Percentiles rank a stretch among this genome's conserved stretches.
Conservation (phyloP, 2,113 vertebrate species). For the Bubo blakistoni region DNA sequence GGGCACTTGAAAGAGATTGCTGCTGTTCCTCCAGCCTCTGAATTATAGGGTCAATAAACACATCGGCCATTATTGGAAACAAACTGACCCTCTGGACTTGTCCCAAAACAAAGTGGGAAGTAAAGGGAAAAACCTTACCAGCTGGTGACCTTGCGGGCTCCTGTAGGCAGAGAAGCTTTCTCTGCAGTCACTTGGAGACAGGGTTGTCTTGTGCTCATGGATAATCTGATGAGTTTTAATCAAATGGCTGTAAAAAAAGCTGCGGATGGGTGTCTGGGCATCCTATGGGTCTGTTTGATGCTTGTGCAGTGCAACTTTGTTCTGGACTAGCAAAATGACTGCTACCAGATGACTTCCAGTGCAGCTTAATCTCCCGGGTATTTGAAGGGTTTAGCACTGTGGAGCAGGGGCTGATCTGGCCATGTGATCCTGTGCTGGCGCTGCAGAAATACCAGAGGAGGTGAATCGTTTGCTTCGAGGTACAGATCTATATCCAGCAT, state of each 20-base stretch:
- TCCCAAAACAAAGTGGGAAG: background rate
- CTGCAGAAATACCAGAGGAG: conserved; percentile 24
- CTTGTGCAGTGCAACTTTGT: background rate
- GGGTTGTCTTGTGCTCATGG: background rate
- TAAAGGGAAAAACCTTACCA: background rate
- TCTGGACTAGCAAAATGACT: background rate
- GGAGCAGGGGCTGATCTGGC: background rate
- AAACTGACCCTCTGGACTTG: background rate
- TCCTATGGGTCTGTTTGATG: background rate
- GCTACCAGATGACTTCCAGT: conserved; percentile 41
- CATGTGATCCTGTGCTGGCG: background rate
- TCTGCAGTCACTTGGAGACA: background rate
- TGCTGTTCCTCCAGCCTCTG: background rate
- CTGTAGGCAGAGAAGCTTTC: background rate
- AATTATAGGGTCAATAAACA: background rate
- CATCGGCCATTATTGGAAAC: background rate
- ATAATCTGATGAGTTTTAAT: background rate
- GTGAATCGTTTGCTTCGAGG: background rate
- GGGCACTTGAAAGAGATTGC: background rate
- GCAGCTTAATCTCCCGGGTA: conserved; percentile 14
- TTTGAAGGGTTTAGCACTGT: conserved; percentile 5
- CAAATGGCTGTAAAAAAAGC: background rate
- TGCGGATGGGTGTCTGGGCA: background rate
- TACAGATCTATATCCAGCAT: background rate
- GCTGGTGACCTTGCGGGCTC: background rate